Base-by-base conservation (phyloP, 2,888 invertebrate species). In the Sylvicola cinctus region DNA sequence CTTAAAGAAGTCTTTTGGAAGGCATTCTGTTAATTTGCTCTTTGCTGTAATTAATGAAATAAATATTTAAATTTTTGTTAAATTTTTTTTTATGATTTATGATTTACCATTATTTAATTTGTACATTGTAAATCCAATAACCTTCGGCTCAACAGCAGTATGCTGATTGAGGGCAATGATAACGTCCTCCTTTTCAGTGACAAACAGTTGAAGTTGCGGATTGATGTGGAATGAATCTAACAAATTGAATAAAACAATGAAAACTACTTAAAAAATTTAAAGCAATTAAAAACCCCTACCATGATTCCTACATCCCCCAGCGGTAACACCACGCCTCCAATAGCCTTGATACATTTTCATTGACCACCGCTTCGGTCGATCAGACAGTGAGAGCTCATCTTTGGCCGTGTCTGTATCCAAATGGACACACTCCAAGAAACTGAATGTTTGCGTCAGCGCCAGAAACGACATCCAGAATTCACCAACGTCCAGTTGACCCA, bases 141-240 rank as follows among this genome's bases (percentile, higher is more conserved):
- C 85, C 63, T 87, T 85, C 10, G 88, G 87, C 53, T 88, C 88
- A 66, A 87, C 78, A 34, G 87, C 79, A 40, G 81, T 80, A 54
- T 88, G 85, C 49, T 88, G 88, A 52, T 83, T 83, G 10, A 90
- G 58, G 0, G 84, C 84, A 33, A 90, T 73, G 11, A 88, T 72
- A 2, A 84, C 73, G 54, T 80, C 79, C 49, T 80, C 79, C 60
- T 71, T 70, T 50, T 85, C 85, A 45, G 71, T 73, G 20, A 88
- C 55, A 31, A 74, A 67, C 31, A 90, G 53, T 47, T 87, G 75
- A 28, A 90, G 62, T 61, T 90, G 88, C 0, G 90, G 90, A 57
- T 90, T 90, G 50, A 87, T 83, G 54, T 88, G 87, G 54, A 90
- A 88, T 28, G 85, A 85, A 50, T 87, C 28, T 28, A n/a, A 8